Conservation (phyloP, 35 echinoderm and acorn worm genomes). For the Ophioderma brevispina region DNA sequence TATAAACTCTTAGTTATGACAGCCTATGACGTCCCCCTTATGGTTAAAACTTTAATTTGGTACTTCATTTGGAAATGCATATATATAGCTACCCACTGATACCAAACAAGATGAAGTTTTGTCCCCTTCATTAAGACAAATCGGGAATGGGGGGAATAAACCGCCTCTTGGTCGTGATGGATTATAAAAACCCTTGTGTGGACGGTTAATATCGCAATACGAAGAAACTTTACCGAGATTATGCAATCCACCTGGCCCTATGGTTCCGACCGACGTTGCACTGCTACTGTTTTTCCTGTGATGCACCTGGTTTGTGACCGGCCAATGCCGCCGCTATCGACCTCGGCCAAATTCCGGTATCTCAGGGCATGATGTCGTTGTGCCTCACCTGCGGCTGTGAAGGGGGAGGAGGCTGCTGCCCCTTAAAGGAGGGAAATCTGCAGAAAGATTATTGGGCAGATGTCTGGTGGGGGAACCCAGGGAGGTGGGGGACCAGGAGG, state of each 20-base stretch:
- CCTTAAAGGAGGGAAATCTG: constrained; percentile 16
- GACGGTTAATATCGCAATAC: too few species aligned
- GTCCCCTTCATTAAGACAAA: too few species aligned
- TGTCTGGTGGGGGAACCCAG: neutral
- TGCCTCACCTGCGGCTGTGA: neutral
- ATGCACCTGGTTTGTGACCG: neutral
- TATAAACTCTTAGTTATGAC: too few species aligned
- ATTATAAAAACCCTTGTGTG: too few species aligned
- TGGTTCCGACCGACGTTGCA: neutral
- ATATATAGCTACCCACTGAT: too few species aligned
- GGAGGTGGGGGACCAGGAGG: constrained; percentile 21
- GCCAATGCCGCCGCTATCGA: constrained; percentile 22
- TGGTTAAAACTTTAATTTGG: too few species aligned
- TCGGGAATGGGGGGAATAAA: too few species aligned
- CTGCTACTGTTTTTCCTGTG: neutral
- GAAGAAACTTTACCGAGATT: neutral
- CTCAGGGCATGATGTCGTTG: constrained; percentile 61
- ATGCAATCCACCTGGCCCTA: neutral
- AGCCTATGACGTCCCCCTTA: too few species aligned
- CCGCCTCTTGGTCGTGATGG: too few species aligned
- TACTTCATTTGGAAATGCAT: too few species aligned
- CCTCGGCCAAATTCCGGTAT: constrained; percentile 84
- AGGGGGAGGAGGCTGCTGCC: neutral
- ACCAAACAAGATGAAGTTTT: too few species aligned
- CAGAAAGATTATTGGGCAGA: constrained; percentile 9